Percentiles rank a stretch among this genome's conserved stretches.
These are phyloP conservation scores for Hirtodrosophila alboralis DNA, from an alignment of 2,888 invertebrate species.

Conservation along the genomic window DNA sequence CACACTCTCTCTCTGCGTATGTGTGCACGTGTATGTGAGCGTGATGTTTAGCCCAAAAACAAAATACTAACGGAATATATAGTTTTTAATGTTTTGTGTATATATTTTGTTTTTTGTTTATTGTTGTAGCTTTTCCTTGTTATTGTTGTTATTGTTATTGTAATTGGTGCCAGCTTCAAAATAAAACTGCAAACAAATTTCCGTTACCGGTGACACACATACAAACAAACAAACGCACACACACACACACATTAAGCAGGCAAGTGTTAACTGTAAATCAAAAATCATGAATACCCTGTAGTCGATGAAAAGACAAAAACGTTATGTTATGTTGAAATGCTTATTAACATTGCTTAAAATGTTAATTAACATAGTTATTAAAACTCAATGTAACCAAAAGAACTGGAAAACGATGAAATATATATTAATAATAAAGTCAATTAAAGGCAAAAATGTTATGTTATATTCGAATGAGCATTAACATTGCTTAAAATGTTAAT, in stretches of 20 bases:
- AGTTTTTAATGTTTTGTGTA: conserved; percentile 51
- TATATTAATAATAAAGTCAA: no score
- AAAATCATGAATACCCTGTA: conserved; percentile 3
- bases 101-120: conserved; percentile 47
- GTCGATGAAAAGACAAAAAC: no score
- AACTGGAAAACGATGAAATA: no score
- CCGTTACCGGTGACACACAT: conserved; percentile 50
- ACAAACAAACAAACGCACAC: conserved; percentile 16
- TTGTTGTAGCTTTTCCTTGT: conserved; percentile 17
- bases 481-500: no score
- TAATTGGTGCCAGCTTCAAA: conserved; percentile 43
- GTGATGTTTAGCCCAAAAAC: conserved; percentile 20
- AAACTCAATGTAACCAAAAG: no score
- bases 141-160: conserved; percentile 32
- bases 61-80: conserved; percentile 41
- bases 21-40: not conserved
- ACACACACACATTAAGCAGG: conserved; percentile 25
- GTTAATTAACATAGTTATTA: no score
- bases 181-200: conserved; percentile 66
- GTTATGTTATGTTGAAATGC: no score
- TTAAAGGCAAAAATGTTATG: no score
- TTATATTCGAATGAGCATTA: no score
- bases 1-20: conserved; percentile 16
- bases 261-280: conserved; percentile 39
- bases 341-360: no score